Evolutionary conservation across 2,797 vertebrate species (phyloP), one percentile per base, ranked within the genome.

Genomic region (Sebastiscus albofasciatus): DNA sequence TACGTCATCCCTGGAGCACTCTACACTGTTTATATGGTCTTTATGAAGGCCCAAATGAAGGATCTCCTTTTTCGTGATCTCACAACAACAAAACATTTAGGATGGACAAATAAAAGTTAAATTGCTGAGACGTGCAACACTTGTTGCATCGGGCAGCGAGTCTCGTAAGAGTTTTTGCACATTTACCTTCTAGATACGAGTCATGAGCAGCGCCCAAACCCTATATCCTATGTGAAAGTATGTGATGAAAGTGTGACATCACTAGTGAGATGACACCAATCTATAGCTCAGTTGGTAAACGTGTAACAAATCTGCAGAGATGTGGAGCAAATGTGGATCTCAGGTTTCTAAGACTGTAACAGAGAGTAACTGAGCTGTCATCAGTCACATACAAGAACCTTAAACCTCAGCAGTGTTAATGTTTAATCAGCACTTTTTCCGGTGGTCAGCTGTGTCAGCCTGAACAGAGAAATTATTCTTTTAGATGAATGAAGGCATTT

Each of bases 351-450:
- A 24, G 4, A 34, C 67, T 56, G 18, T 20, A 31, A 27, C 29
- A 70, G 69, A 80, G n/a, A 36, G 33, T 26, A 7, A 67, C 7
- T 54, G 16, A 33, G 31, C 6, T 56, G 36, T 49, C 5, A 13
- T 55, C 14, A 20, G 33, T 46, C 42, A 58, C 39, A 8, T n/a
- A 31, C 10, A 22, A n/a, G 1, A 65, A 67, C 36, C 11, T 16
- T 31, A 27, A 77, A 72, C 42, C 2, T 73, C 18, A 55, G 6
- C 6, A 12, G 27, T 67, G 8, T 60, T 14, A 11, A 27, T 34
- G 18, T 76, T 79, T 55, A 54, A 76, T 75, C 2, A 22, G 14
- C 52, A 12, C 2, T 52, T 72, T 78, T 81, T 64, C 13, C 20
- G n/a, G 33, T 64, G 33, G 60, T 58, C 29, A 18, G 46, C 10